These are phyloP conservation scores for Liodrosophila aerea DNA, from an alignment of 2,888 invertebrate genomes.

Conservation along the genomic window DNA sequence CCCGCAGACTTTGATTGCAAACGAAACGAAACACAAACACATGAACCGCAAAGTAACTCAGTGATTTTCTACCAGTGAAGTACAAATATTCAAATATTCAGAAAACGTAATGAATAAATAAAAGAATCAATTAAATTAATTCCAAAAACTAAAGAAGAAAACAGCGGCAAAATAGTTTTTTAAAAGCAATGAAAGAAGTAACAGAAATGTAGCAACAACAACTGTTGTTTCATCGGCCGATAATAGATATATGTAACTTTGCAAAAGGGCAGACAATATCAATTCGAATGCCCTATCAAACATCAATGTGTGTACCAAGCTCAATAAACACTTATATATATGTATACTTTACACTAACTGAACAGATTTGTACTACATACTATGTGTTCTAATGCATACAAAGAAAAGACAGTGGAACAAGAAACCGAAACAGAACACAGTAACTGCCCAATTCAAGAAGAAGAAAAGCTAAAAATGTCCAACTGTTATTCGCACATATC, in stretches of 20 bases:
- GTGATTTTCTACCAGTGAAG: conserved; percentile 83
- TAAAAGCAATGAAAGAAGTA: conserved; percentile 19
- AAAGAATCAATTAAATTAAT: conserved; percentile 10
- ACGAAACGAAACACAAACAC: conserved; percentile 37
- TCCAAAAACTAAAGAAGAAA: conserved; percentile 16
- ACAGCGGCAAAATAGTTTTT: conserved; percentile 32
- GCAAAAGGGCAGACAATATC: conserved; percentile 4
- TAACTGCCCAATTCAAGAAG: conserved; percentile 32
- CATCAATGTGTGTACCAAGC: no score
- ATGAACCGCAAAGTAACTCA: conserved; percentile 79
- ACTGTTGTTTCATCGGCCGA: conserved; percentile 31
- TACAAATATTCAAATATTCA: conserved; percentile 82
- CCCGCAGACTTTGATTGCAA: conserved; percentile 30
- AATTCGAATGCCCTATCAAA: no score
- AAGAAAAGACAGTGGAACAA: conserved; percentile 1
- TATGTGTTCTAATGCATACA: not conserved
- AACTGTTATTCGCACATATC: conserved; percentile 82
- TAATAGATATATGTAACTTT: conserved; percentile 8
- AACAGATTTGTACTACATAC: not conserved
- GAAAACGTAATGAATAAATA: conserved; percentile 33
- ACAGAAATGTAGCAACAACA: conserved; percentile 20
- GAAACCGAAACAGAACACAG: conserved; percentile 2
- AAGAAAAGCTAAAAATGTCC: conserved; percentile 48
- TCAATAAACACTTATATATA: not conserved
- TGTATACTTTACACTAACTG: conserved; percentile 2